Conservation (phyloP, 1,140 invertebrate genomes). For the Sminthurides bifidus region DNA sequence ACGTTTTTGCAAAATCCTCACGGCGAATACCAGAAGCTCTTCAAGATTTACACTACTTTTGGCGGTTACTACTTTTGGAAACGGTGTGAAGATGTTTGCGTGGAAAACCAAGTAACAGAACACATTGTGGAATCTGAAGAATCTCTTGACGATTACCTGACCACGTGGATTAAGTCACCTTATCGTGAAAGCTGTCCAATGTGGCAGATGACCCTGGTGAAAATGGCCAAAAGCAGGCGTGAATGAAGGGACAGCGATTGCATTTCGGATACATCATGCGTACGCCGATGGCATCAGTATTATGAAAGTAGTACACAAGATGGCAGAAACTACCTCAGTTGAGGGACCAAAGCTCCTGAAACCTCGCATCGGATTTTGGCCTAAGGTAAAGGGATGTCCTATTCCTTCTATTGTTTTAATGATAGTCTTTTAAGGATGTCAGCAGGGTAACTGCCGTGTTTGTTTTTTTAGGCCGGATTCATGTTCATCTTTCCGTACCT, state of each 20-base stretch:
- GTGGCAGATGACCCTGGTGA: background rate
- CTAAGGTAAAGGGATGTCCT: no score
- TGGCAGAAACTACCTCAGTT: no score
- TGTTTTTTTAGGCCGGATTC: background rate
- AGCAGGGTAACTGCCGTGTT: no score
- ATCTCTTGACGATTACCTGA: background rate
- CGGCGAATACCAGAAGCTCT: background rate
- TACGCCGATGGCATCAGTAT: background rate
- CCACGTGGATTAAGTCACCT: background rate
- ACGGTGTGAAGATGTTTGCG: background rate
- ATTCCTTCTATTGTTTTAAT: no score
- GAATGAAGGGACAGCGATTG: background rate
- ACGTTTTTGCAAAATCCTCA: background rate
- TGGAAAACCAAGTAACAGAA: background rate
- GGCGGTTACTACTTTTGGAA: slow-evolving; percentile 5
- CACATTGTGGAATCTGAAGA: background rate
- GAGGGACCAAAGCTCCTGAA: no score
- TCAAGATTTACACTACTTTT: background rate
- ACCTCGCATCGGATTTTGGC: no score
- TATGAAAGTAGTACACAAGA: background rate
- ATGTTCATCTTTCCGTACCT: background rate
- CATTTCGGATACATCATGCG: slow-evolving; percentile 6
- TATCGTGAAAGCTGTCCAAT: background rate
- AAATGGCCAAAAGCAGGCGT: no score
- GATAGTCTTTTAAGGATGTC: no score